phyloP scores from a whole-genome alignment of 2,797 vertebrate genomes.

The Cygnus olor region DNA sequence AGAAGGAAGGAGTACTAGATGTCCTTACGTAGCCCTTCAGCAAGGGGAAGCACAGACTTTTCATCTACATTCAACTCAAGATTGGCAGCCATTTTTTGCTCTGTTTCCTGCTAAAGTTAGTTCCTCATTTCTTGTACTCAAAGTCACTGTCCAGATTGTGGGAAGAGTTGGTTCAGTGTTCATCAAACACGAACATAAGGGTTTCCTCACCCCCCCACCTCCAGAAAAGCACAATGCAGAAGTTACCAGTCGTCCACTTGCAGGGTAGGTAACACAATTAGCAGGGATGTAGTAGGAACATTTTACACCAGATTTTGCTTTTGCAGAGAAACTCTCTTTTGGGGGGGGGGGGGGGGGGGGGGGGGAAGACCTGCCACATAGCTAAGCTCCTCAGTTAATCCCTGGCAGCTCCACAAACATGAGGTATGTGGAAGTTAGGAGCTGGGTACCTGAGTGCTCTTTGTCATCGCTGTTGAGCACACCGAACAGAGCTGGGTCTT shows the following conservation, averaged over 20 bases:
- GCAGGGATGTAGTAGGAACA: not conserved
- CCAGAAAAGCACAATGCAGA: not conserved
- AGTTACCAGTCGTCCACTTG: fast-evolving
- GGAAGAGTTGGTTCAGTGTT: not conserved
- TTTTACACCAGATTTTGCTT: not conserved
- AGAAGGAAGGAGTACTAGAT: not conserved
- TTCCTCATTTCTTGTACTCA: not conserved
- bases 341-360: not conserved
- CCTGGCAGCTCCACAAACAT: not conserved
- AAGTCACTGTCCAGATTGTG: not conserved
- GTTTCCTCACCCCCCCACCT: not conserved
- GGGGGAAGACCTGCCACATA: not conserved
- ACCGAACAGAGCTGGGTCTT: not conserved
- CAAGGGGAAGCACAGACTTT: not conserved
- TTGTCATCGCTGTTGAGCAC: not conserved
- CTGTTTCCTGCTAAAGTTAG: not conserved
- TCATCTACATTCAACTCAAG: not conserved
- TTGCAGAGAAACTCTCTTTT: not conserved
- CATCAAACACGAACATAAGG: not conserved
- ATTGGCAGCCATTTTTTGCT: not conserved
- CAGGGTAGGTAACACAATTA: not conserved
- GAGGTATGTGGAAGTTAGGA: not conserved
- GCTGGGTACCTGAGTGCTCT: fast-evolving
- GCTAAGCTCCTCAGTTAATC: not conserved
- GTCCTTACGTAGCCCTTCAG: not conserved